A percentile compares a stretch with the other conserved stretches of the same genome.
phyloP scores from a whole-genome alignment of 2,888 invertebrate genomes.

The Chirona hameri region DNA sequence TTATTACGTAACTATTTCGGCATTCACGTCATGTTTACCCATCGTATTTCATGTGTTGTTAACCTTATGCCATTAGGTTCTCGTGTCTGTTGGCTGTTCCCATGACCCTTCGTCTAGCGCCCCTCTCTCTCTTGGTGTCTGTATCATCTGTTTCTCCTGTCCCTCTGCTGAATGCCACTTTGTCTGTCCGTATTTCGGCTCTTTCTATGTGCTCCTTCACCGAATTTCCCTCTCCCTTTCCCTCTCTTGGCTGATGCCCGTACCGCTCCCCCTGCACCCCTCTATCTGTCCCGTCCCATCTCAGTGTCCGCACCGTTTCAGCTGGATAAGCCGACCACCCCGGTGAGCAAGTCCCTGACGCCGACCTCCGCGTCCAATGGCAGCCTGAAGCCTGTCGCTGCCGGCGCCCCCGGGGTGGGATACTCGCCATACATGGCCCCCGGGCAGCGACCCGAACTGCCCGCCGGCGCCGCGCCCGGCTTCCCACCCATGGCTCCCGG shows the following conservation, averaged over 20 bases:
- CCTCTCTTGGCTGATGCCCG: neutral
- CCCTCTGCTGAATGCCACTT: too few species aligned
- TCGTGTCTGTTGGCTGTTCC: too few species aligned
- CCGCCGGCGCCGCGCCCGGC: slow-evolving; percentile 50
- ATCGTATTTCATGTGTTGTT: too few species aligned
- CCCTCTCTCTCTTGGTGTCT: neutral
- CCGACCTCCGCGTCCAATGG: slow-evolving; percentile 59
- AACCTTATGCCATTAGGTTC: too few species aligned
- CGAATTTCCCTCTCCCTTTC: too few species aligned
- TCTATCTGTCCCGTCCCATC: neutral
- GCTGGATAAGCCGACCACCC: slow-evolving; percentile 81
- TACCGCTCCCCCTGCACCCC: slow-evolving; percentile 4
- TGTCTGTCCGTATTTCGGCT: too few species aligned
- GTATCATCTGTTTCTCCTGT: too few species aligned
- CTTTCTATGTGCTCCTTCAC: too few species aligned
- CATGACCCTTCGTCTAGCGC: too few species aligned
- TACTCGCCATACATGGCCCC: slow-evolving; percentile 30
- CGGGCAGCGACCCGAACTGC: slow-evolving; percentile 29
- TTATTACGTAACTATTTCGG: too few species aligned
- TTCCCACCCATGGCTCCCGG: slow-evolving; percentile 49
- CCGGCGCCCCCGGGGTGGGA: slow-evolving; percentile 26
- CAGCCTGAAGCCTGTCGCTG: neutral
- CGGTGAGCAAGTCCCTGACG: slow-evolving; percentile 84
- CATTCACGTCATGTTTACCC: too few species aligned
- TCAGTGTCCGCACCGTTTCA: neutral